A percentile compares a stretch with the other conserved stretches of the same genome.
These are phyloP conservation scores for Agriotes lineatus DNA, from an alignment of 2,888 invertebrate genomes.

Conservation along the genomic window DNA sequence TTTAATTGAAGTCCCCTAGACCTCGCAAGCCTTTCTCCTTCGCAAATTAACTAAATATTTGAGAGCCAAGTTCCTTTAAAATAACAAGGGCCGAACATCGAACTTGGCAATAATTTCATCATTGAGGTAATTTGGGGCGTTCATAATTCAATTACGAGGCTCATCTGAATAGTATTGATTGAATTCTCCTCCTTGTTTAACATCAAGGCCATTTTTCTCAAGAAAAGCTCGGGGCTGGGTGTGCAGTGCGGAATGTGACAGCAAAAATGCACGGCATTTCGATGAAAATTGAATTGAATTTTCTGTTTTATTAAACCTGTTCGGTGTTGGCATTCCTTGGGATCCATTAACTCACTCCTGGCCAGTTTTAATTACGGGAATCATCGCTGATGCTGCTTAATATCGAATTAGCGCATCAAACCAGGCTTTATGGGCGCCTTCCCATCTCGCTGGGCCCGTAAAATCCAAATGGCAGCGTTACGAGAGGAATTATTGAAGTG, in stretches of 20 bases:
- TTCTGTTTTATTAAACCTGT: slow-evolving; percentile 47
- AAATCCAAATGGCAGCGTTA: no score
- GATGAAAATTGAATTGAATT: slow-evolving; percentile 48
- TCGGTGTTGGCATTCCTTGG: slow-evolving; percentile 30
- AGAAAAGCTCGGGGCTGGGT: slow-evolving; percentile 14
- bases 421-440: no score
- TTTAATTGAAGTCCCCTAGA: no score
- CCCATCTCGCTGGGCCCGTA: no score
- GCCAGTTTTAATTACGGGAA: slow-evolving; percentile 17
- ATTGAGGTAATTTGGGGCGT: slow-evolving; percentile 19
- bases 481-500: no score
- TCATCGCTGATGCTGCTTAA: slow-evolving; percentile 1
- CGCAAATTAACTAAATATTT: no score
- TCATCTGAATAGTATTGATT: slow-evolving; percentile 36
- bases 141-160: slow-evolving; percentile 22
- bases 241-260: slow-evolving; percentile 46
- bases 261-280: slow-evolving; percentile 46
- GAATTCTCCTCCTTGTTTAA: slow-evolving; percentile 20
- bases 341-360: slow-evolving; percentile 13
- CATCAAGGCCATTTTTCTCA: slow-evolving; percentile 25
- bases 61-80: background rate
- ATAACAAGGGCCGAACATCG: slow-evolving; percentile 5
- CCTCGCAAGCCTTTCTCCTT: no score
- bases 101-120: slow-evolving; percentile 18
- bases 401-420: no score